These are phyloP conservation scores for Oncorhynchus clarkii DNA, from an alignment of 2,113 vertebrate genomes.

Conservation along the genomic window DNA sequence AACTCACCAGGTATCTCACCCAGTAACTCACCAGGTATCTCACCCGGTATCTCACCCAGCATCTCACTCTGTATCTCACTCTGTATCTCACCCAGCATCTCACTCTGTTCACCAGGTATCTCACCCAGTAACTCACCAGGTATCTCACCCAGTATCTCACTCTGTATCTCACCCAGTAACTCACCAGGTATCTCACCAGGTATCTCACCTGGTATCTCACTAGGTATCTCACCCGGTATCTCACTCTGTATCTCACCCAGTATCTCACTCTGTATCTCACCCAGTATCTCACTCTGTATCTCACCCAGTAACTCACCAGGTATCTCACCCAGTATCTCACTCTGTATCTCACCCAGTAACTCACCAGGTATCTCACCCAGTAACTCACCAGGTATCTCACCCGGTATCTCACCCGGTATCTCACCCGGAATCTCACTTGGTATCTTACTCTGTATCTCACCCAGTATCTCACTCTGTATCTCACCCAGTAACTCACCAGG, in stretches of 20 bases:
- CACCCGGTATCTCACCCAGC: background rate
- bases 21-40: too few species aligned
- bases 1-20: too few species aligned
- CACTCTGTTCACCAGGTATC: too few species aligned
- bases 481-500: background rate
- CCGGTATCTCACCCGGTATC: background rate
- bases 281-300: background rate
- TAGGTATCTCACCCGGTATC: background rate
- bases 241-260: background rate
- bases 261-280: background rate
- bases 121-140: background rate
- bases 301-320: background rate
- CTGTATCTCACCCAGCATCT: background rate
- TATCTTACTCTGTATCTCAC: too few species aligned
- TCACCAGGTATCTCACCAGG: background rate
- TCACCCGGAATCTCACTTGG: background rate
- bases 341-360: too few species aligned
- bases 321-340: background rate
- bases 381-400: background rate
- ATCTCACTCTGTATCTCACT: background rate
- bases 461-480: accelerated
- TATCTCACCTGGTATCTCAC: background rate
- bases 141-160: background rate
- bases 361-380: background rate
- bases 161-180: background rate